Percentiles rank a stretch among this genome's conserved stretches.
phyloP scores from a whole-genome alignment of 1,140 invertebrate genomes.

The Lepidostoma basale region DNA sequence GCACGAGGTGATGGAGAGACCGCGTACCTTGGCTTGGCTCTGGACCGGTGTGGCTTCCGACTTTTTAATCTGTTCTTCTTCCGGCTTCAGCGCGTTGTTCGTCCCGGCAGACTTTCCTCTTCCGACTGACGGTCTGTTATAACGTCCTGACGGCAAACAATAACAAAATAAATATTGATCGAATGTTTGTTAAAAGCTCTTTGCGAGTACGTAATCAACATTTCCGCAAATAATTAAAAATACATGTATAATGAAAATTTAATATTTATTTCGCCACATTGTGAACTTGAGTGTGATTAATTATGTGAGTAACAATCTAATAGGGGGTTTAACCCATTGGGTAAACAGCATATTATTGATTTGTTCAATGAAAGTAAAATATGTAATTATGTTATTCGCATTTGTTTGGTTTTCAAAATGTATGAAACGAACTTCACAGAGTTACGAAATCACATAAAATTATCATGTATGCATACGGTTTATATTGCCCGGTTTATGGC shows the following conservation, averaged over 20 bases:
- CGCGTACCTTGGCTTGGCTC: constrained; percentile 38
- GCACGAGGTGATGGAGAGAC: too few relatives aligned
- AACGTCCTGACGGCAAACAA: constrained; percentile 28
- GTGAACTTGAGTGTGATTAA: background rate
- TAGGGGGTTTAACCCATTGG: too few relatives aligned
- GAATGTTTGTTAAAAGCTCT: background rate
- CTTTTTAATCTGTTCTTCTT: constrained; percentile 38
- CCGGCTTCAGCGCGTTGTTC: background rate
- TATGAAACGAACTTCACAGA: too few relatives aligned
- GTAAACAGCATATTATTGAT: too few relatives aligned
- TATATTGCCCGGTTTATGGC: constrained; percentile 5
- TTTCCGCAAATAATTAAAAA: background rate
- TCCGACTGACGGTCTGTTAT: constrained; percentile 30
- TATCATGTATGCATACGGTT: constrained; percentile 10
- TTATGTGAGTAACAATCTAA: background rate
- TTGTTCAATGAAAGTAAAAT: too few relatives aligned
- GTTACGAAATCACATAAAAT: constrained; percentile 14
- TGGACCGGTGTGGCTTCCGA: constrained; percentile 34
- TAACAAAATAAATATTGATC: background rate
- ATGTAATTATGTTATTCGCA: too few relatives aligned
- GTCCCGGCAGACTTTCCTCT: constrained; percentile 29
- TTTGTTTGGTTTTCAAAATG: too few relatives aligned
- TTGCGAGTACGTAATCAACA: background rate
- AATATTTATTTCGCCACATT: background rate
- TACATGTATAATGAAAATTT: background rate